phyloP scores from a whole-genome alignment of 2,797 vertebrate species.

The Cossypha heuglini region DNA sequence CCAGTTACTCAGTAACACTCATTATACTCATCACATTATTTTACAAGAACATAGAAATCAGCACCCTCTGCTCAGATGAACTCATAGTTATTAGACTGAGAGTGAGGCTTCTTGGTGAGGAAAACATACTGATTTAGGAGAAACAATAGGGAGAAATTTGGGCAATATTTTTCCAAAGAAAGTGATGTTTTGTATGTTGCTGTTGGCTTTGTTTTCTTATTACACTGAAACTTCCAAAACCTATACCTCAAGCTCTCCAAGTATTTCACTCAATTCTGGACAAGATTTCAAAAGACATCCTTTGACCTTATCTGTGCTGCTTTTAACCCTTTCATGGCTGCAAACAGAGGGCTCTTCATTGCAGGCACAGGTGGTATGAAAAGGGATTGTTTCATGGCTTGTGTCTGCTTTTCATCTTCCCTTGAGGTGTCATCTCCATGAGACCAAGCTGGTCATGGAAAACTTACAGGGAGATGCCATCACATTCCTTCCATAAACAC shows the following conservation, averaged over 20 bases:
- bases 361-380: not conserved
- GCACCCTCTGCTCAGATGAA: not conserved
- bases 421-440: rapidly evolving
- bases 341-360: not conserved
- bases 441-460: not conserved
- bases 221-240: not conserved
- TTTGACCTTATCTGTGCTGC: not conserved
- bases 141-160: not conserved
- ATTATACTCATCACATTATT: not conserved
- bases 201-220: not conserved
- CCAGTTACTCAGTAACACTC: not conserved
- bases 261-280: not conserved
- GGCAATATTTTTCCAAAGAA: not conserved
- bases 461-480: not conserved
- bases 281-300: not conserved
- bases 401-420: not conserved
- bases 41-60: not conserved
- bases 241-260: not conserved
- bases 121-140: not conserved
- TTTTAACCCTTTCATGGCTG: not conserved
- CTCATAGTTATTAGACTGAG: not conserved
- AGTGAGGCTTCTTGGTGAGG: not conserved
- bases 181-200: not conserved
- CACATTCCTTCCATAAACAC: not conserved
- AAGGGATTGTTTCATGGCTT: not conserved